Evolutionary conservation across 2,113 vertebrate species (phyloP), one percentile per base, ranked within the genome.

Genomic region (Suncus etruscus): DNA sequence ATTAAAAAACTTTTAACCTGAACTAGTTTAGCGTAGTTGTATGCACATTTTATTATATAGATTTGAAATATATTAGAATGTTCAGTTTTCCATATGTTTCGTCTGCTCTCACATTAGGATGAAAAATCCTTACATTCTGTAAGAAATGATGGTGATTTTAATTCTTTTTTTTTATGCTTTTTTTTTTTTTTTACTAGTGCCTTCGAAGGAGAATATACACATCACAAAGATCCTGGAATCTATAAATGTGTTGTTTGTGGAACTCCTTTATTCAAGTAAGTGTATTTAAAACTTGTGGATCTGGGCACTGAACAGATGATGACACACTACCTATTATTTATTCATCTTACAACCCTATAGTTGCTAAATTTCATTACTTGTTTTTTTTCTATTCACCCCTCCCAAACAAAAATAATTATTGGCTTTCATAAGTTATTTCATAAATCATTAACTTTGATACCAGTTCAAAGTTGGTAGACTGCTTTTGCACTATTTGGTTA

Each of bases 191-290:
- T 96, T 96, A 90, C 92, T 95, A 99, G 99, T 97, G 99, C 99
- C 95, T 99, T 99, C 96, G 97, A 98, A 74, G 99, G 99, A 95
- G 98, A 99, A 96, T 98, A 98, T 76, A 98, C 97, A 10, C 94
- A 99, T 94, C 97, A 98, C 80, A 99, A 99, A 97, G 99, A 98
- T 74, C 97, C 98, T 66, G 99, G 99, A 86, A 98, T 96, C 86
- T 99, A 99, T 97, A 97, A 97, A 22, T 99, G 99, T 97, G 98
- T 99, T 68, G 99, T 99, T 92, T 99, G 99, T 86, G 98, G 98
- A 58, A 92, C 98, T 48, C 97, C 97, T 70, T 97, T 99, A 83
- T 99, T 99, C 97, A 98, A 96, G 99, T 99, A 96, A 98, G 98
- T 98, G 91, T 92, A 51, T 88, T 83, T 89, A 95, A 94, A 86